phyloP scores from a whole-genome alignment of 2,113 vertebrate genomes.

The Aptenodytes patagonicus region DNA sequence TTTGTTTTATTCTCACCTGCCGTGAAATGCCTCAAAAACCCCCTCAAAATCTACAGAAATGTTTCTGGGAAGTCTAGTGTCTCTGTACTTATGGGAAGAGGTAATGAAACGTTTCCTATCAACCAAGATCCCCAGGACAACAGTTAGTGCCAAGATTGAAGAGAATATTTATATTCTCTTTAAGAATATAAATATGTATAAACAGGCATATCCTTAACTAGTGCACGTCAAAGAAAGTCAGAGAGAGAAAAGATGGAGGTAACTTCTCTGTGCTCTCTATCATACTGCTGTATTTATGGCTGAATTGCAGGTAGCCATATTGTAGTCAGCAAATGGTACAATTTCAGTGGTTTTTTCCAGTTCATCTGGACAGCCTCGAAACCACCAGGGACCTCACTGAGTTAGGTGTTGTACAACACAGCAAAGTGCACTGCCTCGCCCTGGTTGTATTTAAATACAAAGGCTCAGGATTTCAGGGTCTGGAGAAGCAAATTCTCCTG shows the following conservation, averaged over 20 bases:
- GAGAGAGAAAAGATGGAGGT: neutral
- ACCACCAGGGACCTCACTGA: neutral
- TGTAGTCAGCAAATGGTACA: neutral
- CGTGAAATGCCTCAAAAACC: neutral
- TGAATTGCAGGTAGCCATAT: neutral
- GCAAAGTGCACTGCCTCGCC: neutral
- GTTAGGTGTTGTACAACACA: neutral
- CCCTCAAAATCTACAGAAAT: neutral
- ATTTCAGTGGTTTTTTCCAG: neutral
- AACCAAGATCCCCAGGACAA: neutral
- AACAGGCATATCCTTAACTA: neutral
- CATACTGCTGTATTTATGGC: neutral
- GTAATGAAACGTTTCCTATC: neutral
- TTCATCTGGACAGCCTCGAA: neutral
- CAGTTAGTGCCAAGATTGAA: neutral
- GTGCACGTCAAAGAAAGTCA: neutral
- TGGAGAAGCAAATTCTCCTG: neutral
- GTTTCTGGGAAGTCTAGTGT: neutral
- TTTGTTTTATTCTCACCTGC: neutral
- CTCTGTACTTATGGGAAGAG: neutral
- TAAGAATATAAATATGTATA: neutral
- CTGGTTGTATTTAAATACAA: neutral
- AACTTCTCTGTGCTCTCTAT: neutral
- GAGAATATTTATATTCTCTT: neutral
- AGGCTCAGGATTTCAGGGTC: neutral